A percentile compares a stretch with the other conserved stretches of the same genome.
These are phyloP conservation scores for Periparus ater DNA, from an alignment of 2,797 vertebrate species.

Conservation along the genomic window DNA sequence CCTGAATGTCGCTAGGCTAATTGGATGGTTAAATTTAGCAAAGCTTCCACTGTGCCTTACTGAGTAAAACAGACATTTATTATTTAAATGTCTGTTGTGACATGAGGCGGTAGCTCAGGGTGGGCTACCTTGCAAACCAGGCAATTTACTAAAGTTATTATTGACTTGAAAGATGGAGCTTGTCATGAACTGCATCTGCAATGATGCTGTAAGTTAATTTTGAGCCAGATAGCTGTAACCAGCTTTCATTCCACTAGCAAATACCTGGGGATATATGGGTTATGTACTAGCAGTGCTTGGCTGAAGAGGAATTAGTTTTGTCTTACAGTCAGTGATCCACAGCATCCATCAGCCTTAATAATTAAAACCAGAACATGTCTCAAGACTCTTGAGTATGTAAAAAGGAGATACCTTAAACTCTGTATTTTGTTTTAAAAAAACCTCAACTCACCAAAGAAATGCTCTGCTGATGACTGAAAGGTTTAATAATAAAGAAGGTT, in stretches of 20 bases:
- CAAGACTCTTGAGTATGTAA: slow-evolving; percentile 3
- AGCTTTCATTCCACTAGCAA: slow-evolving; percentile 12
- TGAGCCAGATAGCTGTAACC: slow-evolving; percentile 22
- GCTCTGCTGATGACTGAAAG: slow-evolving; percentile 30
- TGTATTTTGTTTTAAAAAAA: background rate
- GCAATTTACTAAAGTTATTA: background rate
- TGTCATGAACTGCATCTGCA: slow-evolving; percentile 1
- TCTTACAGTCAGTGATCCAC: slow-evolving; percentile 39
- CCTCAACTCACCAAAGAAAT: background rate
- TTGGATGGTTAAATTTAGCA: slow-evolving; percentile 56
- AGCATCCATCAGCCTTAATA: slow-evolving; percentile 30
- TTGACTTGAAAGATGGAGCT: slow-evolving; percentile 34
- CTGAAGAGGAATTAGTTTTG: slow-evolving; percentile 59
- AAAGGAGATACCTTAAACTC: slow-evolving; percentile 13
- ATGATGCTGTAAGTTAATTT: slow-evolving; percentile 50
- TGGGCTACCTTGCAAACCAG: slow-evolving; percentile 15
- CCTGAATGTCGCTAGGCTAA: slow-evolving; percentile 26
- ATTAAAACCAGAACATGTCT: slow-evolving; percentile 51
- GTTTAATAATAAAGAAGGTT: slow-evolving; percentile 55
- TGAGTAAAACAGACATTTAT: slow-evolving; percentile 30
- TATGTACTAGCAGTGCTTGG: slow-evolving; percentile 23
- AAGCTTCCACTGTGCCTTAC: background rate
- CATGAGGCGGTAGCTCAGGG: background rate
- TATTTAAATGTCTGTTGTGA: slow-evolving; percentile 31
- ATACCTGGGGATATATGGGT: slow-evolving; percentile 20